These are phyloP conservation scores for Carterocephalus palaemon DNA, from an alignment of 2,888 invertebrate genomes.

Conservation along the genomic window DNA sequence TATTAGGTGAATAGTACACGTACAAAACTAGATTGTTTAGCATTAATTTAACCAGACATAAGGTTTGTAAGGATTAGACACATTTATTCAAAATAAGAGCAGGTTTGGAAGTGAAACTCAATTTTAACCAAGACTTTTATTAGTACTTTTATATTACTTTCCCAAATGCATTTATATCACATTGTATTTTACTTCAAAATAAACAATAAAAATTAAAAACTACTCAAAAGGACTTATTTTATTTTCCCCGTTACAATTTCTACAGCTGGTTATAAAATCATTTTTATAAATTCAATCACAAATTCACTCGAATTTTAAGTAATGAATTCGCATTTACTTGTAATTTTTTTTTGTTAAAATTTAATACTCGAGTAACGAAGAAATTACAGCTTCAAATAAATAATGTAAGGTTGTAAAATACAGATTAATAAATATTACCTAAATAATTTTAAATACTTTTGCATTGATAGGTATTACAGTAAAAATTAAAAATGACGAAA, in stretches of 20 bases:
- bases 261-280: too few species aligned
- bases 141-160: constrained; percentile 55
- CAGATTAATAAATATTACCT: too few species aligned
- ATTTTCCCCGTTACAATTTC: too few species aligned
- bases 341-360: too few species aligned
- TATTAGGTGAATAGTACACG: constrained; percentile 20
- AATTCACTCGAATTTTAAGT: background rate
- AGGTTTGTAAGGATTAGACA: constrained; percentile 3
- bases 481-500: constrained; percentile 3
- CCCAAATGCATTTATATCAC: constrained; percentile 63
- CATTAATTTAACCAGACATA: constrained; percentile 15
- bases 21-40: constrained; percentile 26
- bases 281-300: background rate
- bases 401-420: too few species aligned
- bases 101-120: constrained; percentile 17
- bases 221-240: constrained; percentile 19
- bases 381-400: too few species aligned
- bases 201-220: constrained; percentile 35
- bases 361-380: too few species aligned
- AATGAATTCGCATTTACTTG: too few species aligned
- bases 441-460: too few species aligned
- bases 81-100: constrained; percentile 11
- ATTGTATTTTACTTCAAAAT: constrained; percentile 44
- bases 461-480: constrained; percentile 10
- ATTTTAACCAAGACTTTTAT: constrained; percentile 33